Evolutionary conservation across 2,113 vertebrate species (phyloP).

Genomic region (Chlamydotis undulata): DNA sequence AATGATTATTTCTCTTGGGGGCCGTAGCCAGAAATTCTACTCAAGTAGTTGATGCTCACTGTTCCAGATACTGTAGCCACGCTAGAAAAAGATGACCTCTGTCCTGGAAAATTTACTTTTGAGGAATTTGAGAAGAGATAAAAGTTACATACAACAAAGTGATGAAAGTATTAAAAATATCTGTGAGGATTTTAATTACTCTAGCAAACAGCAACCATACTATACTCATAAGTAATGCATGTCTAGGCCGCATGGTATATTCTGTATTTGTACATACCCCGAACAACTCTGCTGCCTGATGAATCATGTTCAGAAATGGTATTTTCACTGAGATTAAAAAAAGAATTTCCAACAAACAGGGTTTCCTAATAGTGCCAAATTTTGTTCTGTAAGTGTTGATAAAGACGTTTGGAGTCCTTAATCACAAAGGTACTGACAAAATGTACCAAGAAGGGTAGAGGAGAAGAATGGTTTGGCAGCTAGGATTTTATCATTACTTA

Average conservation of each 20-base stretch:
- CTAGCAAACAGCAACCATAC: not conserved
- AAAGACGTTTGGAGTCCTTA: slow-evolving; percentile 53
- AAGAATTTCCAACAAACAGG: slow-evolving; percentile 54
- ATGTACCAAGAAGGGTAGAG: not conserved
- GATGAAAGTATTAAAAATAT: not conserved
- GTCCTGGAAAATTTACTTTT: not conserved
- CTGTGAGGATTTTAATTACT: not conserved
- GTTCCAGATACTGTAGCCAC: not conserved
- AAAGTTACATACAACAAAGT: not conserved
- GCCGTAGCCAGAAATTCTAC: not conserved
- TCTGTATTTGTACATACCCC: not conserved
- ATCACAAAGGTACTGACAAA: slow-evolving; percentile 38
- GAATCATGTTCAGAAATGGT: slow-evolving; percentile 47
- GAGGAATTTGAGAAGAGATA: not conserved
- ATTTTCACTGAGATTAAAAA: slow-evolving; percentile 64
- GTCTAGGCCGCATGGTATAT: not conserved
- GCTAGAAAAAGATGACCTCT: not conserved
- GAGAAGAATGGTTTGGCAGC: slow-evolving; percentile 21
- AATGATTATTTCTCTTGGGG: not conserved
- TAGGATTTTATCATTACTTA: slow-evolving; percentile 27
- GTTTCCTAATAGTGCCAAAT: slow-evolving; percentile 61
- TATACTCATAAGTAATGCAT: not conserved
- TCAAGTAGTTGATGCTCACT: not conserved
- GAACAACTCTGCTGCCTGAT: slow-evolving; percentile 31
- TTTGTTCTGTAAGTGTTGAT: slow-evolving; percentile 57